A percentile compares a stretch with the other conserved stretches of the same genome.
Conservation (phyloP, 1,140 invertebrate species). For the Philotrypesis tridentata region DNA sequence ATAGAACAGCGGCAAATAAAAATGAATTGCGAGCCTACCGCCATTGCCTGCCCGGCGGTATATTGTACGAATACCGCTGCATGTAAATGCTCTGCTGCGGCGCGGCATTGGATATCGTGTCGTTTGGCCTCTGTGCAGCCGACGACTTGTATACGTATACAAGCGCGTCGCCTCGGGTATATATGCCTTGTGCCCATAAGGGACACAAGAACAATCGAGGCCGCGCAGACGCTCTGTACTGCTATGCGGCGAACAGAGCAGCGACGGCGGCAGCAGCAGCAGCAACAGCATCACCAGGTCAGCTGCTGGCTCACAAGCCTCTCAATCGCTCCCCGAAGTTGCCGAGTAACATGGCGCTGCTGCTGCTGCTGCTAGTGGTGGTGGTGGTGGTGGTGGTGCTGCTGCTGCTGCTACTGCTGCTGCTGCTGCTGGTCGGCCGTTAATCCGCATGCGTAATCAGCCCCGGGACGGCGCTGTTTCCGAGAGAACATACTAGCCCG, state of each 20-base stretch:
- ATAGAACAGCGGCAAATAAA: neutral
- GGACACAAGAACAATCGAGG: neutral
- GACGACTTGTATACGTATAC: neutral
- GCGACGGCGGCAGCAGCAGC: too few species aligned
- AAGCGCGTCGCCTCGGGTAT: too few species aligned
- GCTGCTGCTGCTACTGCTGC: too few species aligned
- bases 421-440: neutral
- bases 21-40: neutral
- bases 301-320: neutral
- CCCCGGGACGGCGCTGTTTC: neutral
- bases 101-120: neutral
- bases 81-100: neutral
- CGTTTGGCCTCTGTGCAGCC: neutral
- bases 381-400: too few species aligned
- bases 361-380: too few species aligned
- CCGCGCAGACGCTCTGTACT: neutral
- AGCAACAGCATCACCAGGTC: neutral
- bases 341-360: neutral
- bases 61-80: neutral
- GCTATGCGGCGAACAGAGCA: too few species aligned
- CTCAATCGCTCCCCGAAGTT: neutral
- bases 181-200: neutral
- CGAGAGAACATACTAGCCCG: neutral
- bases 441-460: slow-evolving; percentile 16
- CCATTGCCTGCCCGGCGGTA: neutral